phyloP scores from a whole-genome alignment of 1,140 invertebrate species.

The Zaprionus ornatus region DNA sequence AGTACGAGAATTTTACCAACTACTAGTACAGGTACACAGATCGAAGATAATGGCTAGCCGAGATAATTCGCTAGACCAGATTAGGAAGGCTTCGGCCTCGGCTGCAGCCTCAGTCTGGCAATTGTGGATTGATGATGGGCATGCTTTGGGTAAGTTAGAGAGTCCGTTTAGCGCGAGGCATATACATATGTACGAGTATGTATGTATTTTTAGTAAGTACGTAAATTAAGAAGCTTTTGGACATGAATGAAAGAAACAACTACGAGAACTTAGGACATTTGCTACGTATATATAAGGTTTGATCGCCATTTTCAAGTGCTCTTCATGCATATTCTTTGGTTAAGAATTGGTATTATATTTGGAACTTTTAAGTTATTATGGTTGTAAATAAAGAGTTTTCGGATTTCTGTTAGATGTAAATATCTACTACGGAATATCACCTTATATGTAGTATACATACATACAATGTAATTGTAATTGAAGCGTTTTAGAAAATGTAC shows the following conservation, averaged over 20 bases:
- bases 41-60: not conserved
- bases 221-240: slow-evolving; percentile 69
- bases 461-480: slow-evolving; percentile 52
- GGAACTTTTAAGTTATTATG: slow-evolving; percentile 56
- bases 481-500: slow-evolving; percentile 75
- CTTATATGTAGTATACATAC: slow-evolving; percentile 46
- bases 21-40: slow-evolving; percentile 40
- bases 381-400: slow-evolving; percentile 50
- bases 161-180: slow-evolving; percentile 60
- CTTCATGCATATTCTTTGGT: slow-evolving; percentile 72
- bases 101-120: not conserved
- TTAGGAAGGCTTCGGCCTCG: not conserved
- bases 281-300: slow-evolving; percentile 66
- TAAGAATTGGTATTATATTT: slow-evolving; percentile 25
- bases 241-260: slow-evolving; percentile 61
- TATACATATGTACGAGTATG: slow-evolving; percentile 51
- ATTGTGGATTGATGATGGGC: slow-evolving; percentile 43
- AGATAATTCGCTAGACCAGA: not conserved
- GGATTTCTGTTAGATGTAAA: slow-evolving; percentile 52
- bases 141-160: slow-evolving; percentile 56
- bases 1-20: slow-evolving; percentile 40
- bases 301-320: slow-evolving; percentile 78
- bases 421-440: slow-evolving; percentile 63
- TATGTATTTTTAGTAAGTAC: slow-evolving; percentile 35
- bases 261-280: slow-evolving; percentile 73